Base-by-base conservation (phyloP, 2,797 vertebrate genomes). In the Selene dorsalis region DNA sequence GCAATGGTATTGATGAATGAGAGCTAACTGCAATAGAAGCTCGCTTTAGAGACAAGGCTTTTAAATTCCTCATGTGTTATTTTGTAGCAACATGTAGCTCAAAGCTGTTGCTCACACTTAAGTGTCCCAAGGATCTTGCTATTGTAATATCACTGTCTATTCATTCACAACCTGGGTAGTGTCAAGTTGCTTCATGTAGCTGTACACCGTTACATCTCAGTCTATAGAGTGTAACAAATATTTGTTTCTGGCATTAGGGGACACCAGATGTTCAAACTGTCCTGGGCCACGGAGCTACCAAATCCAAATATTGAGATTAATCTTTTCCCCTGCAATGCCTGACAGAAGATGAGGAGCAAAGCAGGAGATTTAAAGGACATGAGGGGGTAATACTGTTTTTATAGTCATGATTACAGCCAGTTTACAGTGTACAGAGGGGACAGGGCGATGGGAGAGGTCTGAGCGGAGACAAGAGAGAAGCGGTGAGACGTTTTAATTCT, bases 401-500 rank as follows among this genome's bases (percentile, higher is more conserved):
- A 53, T 59, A 74, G 71, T 77, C 59, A 72, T 90, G 87, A 90
- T 91, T 86, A 83, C 74, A 87, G 75, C 72, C 75, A 72, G 75
- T 91, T 87, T 84, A 75, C 77, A 61, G 70, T 68, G 75, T 77
- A 69, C 71, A 66, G 61, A 76, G 75, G 73, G 77, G 75, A 72
- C 41, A 17, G 52, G 24, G 41, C 41, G 38, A 56, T 50, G 61
- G 41, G 57, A 68, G 69, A 63, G 50, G 70, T 79, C 56, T 75
- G 64, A 72, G 45, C 39, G 35, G 60, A 70, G 78, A 82, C 38
- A 38, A 78, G 88, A 78, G 85, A 88, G 75, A 79, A 81, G 69
- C 69, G 53, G 43, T 82, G 87, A 89, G 73, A 69, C 50, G 84
- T 77, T 92, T 85, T 75, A 80, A 80, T 78, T 90, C 89, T 89